A percentile compares a stretch with the other conserved stretches of the same genome.
phyloP scores from a whole-genome alignment of 2,113 vertebrate genomes.

The Vimba vimba region DNA sequence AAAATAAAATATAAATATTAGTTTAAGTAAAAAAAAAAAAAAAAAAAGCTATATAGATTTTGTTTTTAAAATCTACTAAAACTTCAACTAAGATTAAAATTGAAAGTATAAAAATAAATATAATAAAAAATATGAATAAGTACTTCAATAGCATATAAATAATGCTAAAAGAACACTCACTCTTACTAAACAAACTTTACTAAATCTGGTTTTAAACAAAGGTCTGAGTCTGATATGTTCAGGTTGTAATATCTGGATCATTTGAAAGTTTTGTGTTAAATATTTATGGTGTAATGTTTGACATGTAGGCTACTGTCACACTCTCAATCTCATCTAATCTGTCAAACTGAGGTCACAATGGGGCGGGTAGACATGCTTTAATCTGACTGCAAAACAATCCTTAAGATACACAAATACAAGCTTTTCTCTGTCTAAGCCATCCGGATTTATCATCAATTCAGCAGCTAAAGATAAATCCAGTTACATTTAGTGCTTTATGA shows the following conservation, averaged over 20 bases:
- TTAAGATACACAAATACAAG: background rate
- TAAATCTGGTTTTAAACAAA: no score
- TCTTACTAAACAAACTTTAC: no score
- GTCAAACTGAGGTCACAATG: background rate
- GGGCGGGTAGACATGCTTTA: background rate
- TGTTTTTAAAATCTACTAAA: no score
- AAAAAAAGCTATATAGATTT: no score
- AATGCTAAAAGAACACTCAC: no score
- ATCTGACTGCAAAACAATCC: background rate
- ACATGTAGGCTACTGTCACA: background rate
- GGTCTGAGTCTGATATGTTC: background rate
- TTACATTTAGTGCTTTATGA: background rate
- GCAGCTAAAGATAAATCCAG: background rate
- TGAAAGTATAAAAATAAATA: no score
- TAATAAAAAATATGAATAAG: no score
- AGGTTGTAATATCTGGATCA: background rate
- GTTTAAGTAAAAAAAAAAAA: no score
- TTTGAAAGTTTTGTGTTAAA: background rate
- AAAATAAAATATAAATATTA: background rate
- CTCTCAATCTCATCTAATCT: background rate
- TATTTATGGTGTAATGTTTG: background rate
- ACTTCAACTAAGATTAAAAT: no score
- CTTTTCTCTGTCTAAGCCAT: background rate
- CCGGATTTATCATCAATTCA: background rate
- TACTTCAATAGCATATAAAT: no score